phyloP scores from a whole-genome alignment of 2,113 vertebrate species.

The Columba livia region DNA sequence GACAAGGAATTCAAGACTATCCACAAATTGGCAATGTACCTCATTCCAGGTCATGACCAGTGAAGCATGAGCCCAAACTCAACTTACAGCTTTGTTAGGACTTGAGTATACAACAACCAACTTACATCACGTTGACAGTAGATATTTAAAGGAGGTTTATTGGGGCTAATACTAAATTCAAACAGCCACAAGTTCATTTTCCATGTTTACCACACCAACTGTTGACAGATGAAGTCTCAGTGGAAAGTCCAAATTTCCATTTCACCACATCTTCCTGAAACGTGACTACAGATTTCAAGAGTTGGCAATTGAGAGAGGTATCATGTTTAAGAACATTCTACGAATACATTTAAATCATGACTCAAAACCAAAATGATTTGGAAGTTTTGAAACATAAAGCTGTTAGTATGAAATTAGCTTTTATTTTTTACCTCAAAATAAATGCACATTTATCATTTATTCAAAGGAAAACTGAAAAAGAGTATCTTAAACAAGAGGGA shows the following conservation, averaged over 20 bases:
- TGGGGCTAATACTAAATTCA: conserved; percentile 43
- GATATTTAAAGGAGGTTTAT: conserved; percentile 58
- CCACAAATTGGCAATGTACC: accelerated
- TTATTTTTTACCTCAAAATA: conserved; percentile 84
- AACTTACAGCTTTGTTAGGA: background rate
- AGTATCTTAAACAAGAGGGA: conserved; percentile 19
- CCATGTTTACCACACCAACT: conserved; percentile 23
- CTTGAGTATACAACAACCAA: conserved; percentile 40
- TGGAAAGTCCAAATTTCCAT: conserved; percentile 23
- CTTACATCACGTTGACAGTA: conserved; percentile 40
- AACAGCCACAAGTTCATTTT: conserved; percentile 54
- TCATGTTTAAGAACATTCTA: conserved; percentile 1
- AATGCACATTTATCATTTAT: conserved; percentile 72
- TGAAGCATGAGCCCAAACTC: background rate
- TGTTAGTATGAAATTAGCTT: conserved; percentile 81
- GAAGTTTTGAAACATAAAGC: conserved; percentile 56
- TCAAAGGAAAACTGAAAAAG: conserved; percentile 64
- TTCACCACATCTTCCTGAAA: background rate
- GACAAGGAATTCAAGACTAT: background rate
- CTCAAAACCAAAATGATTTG: conserved; percentile 1
- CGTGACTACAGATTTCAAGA: conserved; percentile 14
- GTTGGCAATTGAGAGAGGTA: background rate
- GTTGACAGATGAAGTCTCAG: conserved; percentile 36
- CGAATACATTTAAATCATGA: conserved; percentile 9
- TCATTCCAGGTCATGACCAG: background rate